phyloP scores from a whole-genome alignment of 2,797 vertebrate genomes.

The Hipposideros larvatus region DNA sequence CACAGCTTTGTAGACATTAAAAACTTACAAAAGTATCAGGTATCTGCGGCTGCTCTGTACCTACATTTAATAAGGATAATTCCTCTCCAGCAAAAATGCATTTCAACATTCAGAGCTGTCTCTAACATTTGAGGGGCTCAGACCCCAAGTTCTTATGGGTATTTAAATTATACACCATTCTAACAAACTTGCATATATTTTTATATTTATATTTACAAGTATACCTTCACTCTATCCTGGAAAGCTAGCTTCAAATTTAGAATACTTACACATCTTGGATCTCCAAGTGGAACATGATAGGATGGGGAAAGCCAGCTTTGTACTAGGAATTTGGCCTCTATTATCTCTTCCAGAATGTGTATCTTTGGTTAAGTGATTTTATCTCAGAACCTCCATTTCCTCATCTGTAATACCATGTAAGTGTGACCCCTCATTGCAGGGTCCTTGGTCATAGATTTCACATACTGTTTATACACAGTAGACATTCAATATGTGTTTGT shows the following conservation, averaged over 20 bases:
- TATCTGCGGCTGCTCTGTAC: neutral
- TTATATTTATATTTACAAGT: neutral
- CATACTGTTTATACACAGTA: neutral
- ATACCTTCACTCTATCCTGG: neutral
- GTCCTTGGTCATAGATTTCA: neutral
- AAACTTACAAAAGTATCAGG: neutral
- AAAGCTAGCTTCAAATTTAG: neutral
- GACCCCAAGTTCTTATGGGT: neutral
- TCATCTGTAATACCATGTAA: neutral
- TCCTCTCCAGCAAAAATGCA: neutral
- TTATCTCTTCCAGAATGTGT: neutral
- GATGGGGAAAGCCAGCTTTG: neutral
- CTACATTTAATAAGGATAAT: neutral
- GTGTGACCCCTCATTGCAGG: neutral
- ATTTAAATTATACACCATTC: neutral
- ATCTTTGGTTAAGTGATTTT: neutral
- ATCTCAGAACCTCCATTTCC: neutral
- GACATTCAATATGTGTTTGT: neutral
- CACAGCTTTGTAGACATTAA: neutral
- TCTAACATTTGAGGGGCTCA: neutral
- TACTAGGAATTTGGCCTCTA: neutral
- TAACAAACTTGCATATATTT: neutral
- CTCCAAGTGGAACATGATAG: neutral
- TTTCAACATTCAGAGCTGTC: neutral
- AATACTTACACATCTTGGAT: neutral